Evolutionary conservation across 2,888 invertebrate genomes (phyloP), one percentile per base, ranked within the genome.

Genomic region (Drosophila tripunctata): DNA sequence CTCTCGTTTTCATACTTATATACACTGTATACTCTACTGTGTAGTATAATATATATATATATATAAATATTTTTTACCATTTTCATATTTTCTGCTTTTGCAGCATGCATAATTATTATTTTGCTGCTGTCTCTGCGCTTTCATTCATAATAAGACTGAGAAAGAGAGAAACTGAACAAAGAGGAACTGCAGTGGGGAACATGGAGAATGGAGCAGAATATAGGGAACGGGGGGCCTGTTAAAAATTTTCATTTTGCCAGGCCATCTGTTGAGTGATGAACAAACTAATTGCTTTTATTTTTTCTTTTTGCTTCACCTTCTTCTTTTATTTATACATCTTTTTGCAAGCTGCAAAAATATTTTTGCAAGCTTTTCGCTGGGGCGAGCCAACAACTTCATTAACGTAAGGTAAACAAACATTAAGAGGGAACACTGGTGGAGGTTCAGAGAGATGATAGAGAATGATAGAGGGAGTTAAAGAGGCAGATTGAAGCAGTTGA

Each of bases 261-360:
- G 81, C 83, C 87, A 87, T 81, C 87, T 88, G 87, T 75, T 88
- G 88, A 87, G 85, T 83, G 83, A 78, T 87, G 87, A 88, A 76
- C 85, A 81, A 85, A 87, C 88, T 87, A 87, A 87, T 87, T 87
- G 88, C 87, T 87, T 87, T 84, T 84, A 82, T 78, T 86, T 76
- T 84, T 54, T 10, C 10, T 27, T 27, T 54, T 51, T 17, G 47
- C 33, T 38, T 24, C 41, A 22, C 35, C 24, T 36, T 43, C 27
- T 7, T 3, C 36, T 50, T 31, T 63, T 48, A 65, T 48, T 41
- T 47, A 47, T 41, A 30, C 66, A 63, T 70, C 64, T 63, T 57
- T 57, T 67, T 70, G 63, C 66, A 24, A 41, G 56, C 55, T 78
- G 87, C 69, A 68, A 69, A 83, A 84, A 83, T 77, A 83, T 84